Percentiles rank a stretch among this genome's conserved stretches.
phyloP scores from a whole-genome alignment of 2,888 invertebrate species.

The Lobophora halterata region DNA sequence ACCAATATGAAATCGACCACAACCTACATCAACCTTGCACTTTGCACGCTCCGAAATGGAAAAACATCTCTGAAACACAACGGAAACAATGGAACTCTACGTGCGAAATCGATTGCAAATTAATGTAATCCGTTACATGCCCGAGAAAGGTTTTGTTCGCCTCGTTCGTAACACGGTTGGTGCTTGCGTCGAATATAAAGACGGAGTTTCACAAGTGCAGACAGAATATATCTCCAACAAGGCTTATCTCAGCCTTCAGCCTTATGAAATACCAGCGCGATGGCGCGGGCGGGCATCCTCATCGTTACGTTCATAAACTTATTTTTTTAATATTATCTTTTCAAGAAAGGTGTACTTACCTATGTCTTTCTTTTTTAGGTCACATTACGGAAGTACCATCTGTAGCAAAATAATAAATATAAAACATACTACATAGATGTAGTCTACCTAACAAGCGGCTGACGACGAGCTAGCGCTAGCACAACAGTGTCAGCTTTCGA shows the following conservation, averaged over 20 bases:
- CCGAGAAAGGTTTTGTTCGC: slow-evolving; percentile 42
- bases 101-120: slow-evolving; percentile 63
- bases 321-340: too few species aligned
- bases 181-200: slow-evolving; percentile 28
- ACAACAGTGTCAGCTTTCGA: slow-evolving; percentile 14
- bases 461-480: neutral
- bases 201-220: slow-evolving; percentile 17
- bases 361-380: neutral
- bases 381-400: neutral
- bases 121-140: slow-evolving; percentile 58
- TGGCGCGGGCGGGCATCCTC: too few species aligned
- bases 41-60: slow-evolving; percentile 48
- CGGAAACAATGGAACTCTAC: slow-evolving; percentile 58
- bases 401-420: too few species aligned
- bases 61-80: slow-evolving; percentile 54
- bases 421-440: too few species aligned
- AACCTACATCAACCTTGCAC: slow-evolving; percentile 58
- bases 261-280: too few species aligned
- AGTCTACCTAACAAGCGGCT: too few species aligned
- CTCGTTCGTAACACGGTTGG: slow-evolving; percentile 29
- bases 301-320: too few species aligned
- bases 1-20: slow-evolving; percentile 53
- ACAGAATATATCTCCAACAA: slow-evolving; percentile 15
- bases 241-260: slow-evolving; percentile 3
- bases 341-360: too few species aligned